Percentiles rank a stretch among this genome's conserved stretches.
These are phyloP conservation scores for Drosophila arawakana DNA, from an alignment of 1,140 invertebrate species.

Conservation along the genomic window DNA sequence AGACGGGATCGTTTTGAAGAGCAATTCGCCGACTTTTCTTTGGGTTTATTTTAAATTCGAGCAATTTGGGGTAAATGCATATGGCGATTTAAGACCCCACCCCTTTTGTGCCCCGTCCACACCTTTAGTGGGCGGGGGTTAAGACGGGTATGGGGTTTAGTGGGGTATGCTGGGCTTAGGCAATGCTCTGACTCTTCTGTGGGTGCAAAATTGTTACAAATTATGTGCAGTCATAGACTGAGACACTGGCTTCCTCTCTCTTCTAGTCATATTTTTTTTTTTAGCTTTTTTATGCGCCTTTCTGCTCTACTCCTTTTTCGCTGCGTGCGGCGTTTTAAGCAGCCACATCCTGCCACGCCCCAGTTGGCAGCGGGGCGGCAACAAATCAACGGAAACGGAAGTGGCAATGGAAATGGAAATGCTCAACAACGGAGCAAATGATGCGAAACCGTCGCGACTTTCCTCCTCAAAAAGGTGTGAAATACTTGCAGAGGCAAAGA, in stretches of 20 bases:
- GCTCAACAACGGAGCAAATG: conserved; percentile 66
- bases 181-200: neutral
- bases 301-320: conserved; percentile 48
- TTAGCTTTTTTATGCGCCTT: neutral
- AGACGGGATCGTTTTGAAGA: conserved; percentile 42
- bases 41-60: conserved; percentile 73
- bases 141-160: neutral
- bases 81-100: conserved; percentile 21
- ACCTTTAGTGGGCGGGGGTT: conserved; percentile 28
- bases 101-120: neutral
- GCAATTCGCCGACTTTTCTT: conserved; percentile 31
- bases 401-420: conserved; percentile 82
- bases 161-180: neutral
- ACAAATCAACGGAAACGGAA: conserved; percentile 81
- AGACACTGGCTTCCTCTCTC: conserved; percentile 11
- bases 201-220: conserved; percentile 77
- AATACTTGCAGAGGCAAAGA: conserved; percentile 42
- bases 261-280: neutral
- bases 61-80: conserved; percentile 63
- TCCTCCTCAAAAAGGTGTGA: conserved; percentile 56
- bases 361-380: conserved; percentile 35
- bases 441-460: conserved; percentile 54
- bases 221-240: conserved; percentile 67
- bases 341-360: conserved; percentile 73
- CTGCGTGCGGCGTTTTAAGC: conserved; percentile 74